Conservation (phyloP, 2,797 vertebrate genomes). For the Enteromius thamalakanensis region DNA sequence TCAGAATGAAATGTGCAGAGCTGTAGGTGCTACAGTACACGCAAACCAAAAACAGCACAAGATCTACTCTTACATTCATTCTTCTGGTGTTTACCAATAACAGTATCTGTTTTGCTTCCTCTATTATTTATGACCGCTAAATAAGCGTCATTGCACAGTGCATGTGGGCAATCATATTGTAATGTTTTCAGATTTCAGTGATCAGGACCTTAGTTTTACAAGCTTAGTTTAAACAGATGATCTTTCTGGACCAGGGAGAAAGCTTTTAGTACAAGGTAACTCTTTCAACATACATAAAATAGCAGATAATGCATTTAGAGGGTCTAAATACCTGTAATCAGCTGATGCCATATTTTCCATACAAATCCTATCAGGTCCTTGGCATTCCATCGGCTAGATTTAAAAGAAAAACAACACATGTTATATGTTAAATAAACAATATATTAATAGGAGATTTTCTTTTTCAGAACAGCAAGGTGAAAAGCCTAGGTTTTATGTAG, state of each 20-base stretch:
- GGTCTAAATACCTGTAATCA: slow-evolving; percentile 75
- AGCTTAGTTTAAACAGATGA: no score
- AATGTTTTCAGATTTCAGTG: neutral
- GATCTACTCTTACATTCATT: neutral
- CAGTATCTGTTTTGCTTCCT: neutral
- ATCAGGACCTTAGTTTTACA: neutral
- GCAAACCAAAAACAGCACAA: neutral
- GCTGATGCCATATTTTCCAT: slow-evolving; percentile 75
- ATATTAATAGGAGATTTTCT: neutral
- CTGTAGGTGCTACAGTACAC: neutral
- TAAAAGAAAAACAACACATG: slow-evolving; percentile 36
- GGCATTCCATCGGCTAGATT: slow-evolving; percentile 76
- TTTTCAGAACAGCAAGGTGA: neutral
- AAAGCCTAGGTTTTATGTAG: neutral
- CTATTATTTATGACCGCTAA: neutral
- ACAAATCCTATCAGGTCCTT: slow-evolving; percentile 70
- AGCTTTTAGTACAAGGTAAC: no score
- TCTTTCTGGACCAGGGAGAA: no score
- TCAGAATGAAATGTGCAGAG: neutral
- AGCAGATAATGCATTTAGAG: neutral
- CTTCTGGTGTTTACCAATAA: neutral
- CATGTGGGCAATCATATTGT: neutral
- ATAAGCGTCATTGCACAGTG: neutral
- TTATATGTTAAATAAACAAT: neutral
- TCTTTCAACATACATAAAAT: neutral